These are phyloP conservation scores for Drosophila flavopinicola DNA, from an alignment of 2,888 invertebrate species.

Conservation along the genomic window DNA sequence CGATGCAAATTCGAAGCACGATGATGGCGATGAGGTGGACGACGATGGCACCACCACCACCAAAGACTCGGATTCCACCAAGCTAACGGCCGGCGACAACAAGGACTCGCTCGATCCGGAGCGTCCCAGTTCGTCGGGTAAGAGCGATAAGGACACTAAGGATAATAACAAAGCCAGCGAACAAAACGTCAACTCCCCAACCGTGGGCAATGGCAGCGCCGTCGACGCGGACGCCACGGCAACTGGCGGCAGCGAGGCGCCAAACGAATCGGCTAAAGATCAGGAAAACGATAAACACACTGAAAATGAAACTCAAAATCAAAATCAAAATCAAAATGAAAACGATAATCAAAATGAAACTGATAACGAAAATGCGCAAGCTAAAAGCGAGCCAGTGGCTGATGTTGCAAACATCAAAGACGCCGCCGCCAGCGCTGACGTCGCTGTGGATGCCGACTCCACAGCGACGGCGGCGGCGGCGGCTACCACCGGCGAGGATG, in stretches of 20 bases:
- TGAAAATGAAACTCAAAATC: conserved; percentile 19
- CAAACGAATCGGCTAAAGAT: conserved; percentile 59
- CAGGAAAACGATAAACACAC: conserved; percentile 19
- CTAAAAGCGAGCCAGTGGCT: conserved; percentile 41
- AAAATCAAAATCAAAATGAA: conserved; percentile 21
- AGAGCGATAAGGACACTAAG: conserved; percentile 65
- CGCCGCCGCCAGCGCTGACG: background rate
- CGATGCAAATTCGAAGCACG: conserved; percentile 84
- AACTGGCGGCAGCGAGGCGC: conserved; percentile 45
- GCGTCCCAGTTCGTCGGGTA: conserved; percentile 85
- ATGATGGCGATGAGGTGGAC: conserved; percentile 84
- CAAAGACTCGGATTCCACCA: conserved; percentile 84
- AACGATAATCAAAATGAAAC: conserved; percentile 32
- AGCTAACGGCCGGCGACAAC: conserved; percentile 80
- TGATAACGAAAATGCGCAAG: too few species aligned
- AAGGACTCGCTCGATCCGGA: conserved; percentile 84
- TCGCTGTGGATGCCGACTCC: conserved; percentile 38
- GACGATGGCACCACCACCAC: conserved; percentile 84
- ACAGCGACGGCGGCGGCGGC: conserved; percentile 17
- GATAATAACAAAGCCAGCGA: conserved; percentile 48
- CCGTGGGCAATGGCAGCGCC: conserved; percentile 65
- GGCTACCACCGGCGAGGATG: conserved; percentile 19
- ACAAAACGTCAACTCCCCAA: conserved; percentile 37
- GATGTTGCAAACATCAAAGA: conserved; percentile 13
- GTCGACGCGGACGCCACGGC: conserved; percentile 54